Conservation (phyloP, 2,797 vertebrate species). For the Helarctos malayanus region DNA sequence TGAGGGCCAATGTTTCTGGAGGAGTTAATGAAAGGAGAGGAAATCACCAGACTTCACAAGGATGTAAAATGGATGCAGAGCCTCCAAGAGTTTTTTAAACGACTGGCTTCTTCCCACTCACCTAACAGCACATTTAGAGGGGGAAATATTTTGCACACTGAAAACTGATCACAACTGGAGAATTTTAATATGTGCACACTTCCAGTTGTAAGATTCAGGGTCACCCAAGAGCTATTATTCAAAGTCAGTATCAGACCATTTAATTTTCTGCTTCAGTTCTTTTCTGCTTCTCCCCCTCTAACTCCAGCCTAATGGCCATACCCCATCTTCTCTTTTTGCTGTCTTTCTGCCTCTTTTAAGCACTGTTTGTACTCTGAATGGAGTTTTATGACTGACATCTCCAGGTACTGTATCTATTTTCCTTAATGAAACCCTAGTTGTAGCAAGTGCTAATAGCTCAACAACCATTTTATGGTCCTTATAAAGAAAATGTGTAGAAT, state of each 20-base stretch:
- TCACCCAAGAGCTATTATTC: slow-evolving; percentile 88
- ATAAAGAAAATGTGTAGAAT: slow-evolving; percentile 66
- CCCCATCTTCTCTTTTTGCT: slow-evolving; percentile 75
- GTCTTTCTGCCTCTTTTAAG: slow-evolving; percentile 81
- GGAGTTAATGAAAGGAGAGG: slow-evolving; percentile 85
- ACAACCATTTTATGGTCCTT: slow-evolving; percentile 76
- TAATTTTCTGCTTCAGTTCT: slow-evolving; percentile 91
- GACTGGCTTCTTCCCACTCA: slow-evolving; percentile 67
- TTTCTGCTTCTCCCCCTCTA: slow-evolving; percentile 84
- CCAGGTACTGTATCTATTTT: slow-evolving; percentile 68
- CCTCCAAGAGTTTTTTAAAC: slow-evolving; percentile 72
- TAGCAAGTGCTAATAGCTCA: slow-evolving; percentile 82
- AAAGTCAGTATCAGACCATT: slow-evolving; percentile 89
- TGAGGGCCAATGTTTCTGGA: slow-evolving; percentile 76
- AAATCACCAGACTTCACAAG: slow-evolving; percentile 79
- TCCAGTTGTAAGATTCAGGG: slow-evolving; percentile 86
- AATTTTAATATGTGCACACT: slow-evolving; percentile 85
- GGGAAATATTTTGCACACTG: slow-evolving; percentile 65
- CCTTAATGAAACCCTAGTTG: slow-evolving; percentile 78
- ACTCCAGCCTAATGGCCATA: slow-evolving; percentile 79
- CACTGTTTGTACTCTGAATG: slow-evolving; percentile 62
- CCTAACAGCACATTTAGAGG: slow-evolving; percentile 22
- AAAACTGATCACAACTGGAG: slow-evolving; percentile 83
- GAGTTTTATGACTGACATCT: slow-evolving; percentile 78
- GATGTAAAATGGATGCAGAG: slow-evolving; percentile 73